Base-by-base conservation (phyloP, 2,113 vertebrate genomes). In the Verasper variegatus region DNA sequence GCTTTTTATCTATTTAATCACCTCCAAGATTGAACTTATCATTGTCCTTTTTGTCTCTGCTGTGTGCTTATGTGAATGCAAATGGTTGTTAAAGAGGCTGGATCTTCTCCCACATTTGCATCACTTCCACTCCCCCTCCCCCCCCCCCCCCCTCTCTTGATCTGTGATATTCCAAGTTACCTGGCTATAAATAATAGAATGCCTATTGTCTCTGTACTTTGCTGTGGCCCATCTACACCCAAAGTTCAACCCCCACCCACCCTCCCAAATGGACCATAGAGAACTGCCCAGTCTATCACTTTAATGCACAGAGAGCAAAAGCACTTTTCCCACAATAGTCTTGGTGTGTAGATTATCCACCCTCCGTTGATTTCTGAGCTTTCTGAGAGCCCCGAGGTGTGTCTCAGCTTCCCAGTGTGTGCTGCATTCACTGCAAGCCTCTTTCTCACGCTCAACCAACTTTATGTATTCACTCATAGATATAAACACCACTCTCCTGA, bases 11-110 rank as follows among this genome's bases (percentile, higher is more conserved):
- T 75, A 27, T 82, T 63, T 74, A 77, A 83, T 61, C 54, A 42
- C 76, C 71, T 64, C 66, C 31, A 55, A 23, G 56, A 23, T 52
- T 68, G 5, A 24, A 61, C 31, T 74, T 45, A 80, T 78, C 35
- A 40, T 72, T 61, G 24, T 37, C 21, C n/a, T 59, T 17, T 71
- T 31, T 49, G 56, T 68, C 59, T 60, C 47, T 18, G 17, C 17
- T 51, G 35, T 69, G 9, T 62, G 58, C 35, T 52, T 66, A 45
- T 31, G 49, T 55, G 45, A 51, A 57, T 80, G 71, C 8, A 72
- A 95, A 54, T 54, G 94, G 47, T 37, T 81, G 13, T 23, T 95
- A 55, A 95, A 95, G 62, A 92, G 94, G 65, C 86, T 95, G 78
- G 95, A 95, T 77, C 92, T 93, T 78, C 54, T 55, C 60, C 59